phyloP scores from a whole-genome alignment of 2,797 vertebrate genomes.

The Momotus momota region DNA sequence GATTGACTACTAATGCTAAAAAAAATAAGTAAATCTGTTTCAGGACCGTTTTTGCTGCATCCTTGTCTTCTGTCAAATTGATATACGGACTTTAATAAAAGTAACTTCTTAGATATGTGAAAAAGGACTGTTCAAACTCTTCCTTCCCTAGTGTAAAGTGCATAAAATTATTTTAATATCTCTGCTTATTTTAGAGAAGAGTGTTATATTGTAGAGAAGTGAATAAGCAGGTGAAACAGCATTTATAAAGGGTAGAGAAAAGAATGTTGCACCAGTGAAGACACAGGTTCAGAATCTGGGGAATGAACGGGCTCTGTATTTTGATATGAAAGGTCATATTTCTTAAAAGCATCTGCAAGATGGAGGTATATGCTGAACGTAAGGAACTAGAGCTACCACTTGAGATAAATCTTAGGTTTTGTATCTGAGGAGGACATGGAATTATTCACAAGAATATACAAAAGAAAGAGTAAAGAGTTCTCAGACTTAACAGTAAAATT shows the following conservation, averaged over 20 bases:
- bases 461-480: not conserved
- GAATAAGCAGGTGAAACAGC: not conserved
- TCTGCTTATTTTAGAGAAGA: not conserved
- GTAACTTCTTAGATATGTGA: not conserved
- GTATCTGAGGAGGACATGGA: not conserved
- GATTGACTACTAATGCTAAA: slow-evolving; percentile 1
- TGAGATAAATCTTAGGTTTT: not conserved
- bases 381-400: not conserved
- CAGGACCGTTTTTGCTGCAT: not conserved
- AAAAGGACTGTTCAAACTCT: not conserved
- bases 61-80: slow-evolving; percentile 7
- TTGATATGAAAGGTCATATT: not conserved
- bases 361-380: not conserved
- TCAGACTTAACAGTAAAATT: not conserved
- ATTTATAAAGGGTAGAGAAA: not conserved
- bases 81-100: not conserved
- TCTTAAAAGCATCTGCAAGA: not conserved
- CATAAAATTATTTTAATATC: not conserved
- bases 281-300: not conserved
- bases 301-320: not conserved
- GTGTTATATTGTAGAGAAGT: not conserved
- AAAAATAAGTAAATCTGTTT: not conserved
- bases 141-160: not conserved
- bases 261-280: not conserved
- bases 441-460: not conserved